phyloP scores from a whole-genome alignment of 2,797 vertebrate species.

The Lophius americanus region DNA sequence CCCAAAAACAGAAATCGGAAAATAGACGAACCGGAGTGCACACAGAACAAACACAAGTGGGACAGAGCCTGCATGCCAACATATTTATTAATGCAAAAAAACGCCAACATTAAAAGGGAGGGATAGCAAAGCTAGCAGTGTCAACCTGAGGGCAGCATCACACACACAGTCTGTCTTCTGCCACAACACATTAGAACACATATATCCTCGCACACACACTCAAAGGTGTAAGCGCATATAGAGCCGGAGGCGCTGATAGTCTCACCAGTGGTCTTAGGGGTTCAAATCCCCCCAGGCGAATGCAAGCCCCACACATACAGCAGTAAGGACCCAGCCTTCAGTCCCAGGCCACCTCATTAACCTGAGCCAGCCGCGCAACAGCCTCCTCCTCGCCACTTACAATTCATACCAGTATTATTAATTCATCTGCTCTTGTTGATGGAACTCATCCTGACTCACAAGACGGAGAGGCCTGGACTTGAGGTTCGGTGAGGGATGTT shows the following conservation, averaged over 20 bases:
- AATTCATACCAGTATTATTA: constrained; percentile 70
- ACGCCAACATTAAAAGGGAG: constrained; percentile 50
- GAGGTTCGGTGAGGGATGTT: constrained; percentile 46
- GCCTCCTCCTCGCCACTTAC: constrained; percentile 52
- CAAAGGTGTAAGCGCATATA: constrained; percentile 56
- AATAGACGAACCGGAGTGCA: constrained; percentile 56
- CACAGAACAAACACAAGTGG: constrained; percentile 33
- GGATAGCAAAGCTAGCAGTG: constrained; percentile 53
- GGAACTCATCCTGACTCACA: constrained; percentile 53
- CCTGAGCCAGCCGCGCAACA: constrained; percentile 56
- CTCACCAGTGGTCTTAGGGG: constrained; percentile 68
- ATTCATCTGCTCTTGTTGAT: constrained; percentile 73
- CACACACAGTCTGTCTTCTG: constrained; percentile 15
- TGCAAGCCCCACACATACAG: constrained; percentile 52
- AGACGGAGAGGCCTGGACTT: constrained; percentile 36
- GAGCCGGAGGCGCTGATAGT: constrained; percentile 69
- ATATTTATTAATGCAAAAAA: constrained; percentile 44
- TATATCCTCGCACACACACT: constrained; percentile 34
- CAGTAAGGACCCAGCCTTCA: constrained; percentile 57
- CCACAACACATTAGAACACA: constrained; percentile 13
- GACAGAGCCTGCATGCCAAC: constrained; percentile 63
- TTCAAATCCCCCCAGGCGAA: constrained; percentile 68
- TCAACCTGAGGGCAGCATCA: constrained; percentile 61
- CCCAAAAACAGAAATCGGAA: constrained; percentile 48
- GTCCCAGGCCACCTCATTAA: constrained; percentile 85